Evolutionary conservation across 2,797 vertebrate genomes (phyloP).

Genomic region (Novumbra hubbsi): DNA sequence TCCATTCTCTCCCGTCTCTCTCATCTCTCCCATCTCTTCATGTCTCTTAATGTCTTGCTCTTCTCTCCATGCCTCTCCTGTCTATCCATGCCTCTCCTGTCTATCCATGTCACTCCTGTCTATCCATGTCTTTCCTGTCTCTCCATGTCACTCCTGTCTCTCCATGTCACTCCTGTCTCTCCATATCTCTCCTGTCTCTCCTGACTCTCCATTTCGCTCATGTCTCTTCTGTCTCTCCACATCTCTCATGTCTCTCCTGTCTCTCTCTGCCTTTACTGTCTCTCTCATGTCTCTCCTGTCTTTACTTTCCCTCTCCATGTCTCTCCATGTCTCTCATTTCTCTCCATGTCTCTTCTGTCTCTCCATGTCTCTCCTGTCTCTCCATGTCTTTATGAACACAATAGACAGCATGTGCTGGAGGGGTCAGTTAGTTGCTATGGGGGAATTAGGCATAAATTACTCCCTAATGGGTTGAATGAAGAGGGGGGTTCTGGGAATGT

Average conservation of each 20-base stretch:
- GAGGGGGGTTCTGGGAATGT: background rate
- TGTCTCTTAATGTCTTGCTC: too few species aligned
- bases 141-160: background rate
- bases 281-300: background rate
- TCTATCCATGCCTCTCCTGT: too few species aligned
- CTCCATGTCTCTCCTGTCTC: constrained; percentile 5
- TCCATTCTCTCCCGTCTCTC: constrained; percentile 9
- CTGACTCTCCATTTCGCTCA: background rate
- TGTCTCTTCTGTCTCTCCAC: background rate
- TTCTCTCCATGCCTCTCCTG: too few species aligned
- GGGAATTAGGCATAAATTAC: constrained; percentile 75
- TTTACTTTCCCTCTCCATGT: background rate
- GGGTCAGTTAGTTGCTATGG: constrained; percentile 70
- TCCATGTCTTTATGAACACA: constrained; percentile 58
- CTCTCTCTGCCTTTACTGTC: background rate
- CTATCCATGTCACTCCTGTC: background rate
- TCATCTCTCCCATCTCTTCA: background rate
- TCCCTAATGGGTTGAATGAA: constrained; percentile 66
- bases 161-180: background rate
- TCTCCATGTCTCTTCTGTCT: constrained; percentile 8
- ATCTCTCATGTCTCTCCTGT: constrained; percentile 9
- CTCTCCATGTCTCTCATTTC: background rate
- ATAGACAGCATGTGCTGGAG: constrained; percentile 73
- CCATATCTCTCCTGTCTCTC: background rate
- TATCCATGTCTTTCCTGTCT: background rate